These are phyloP conservation scores for Aplysina aerophoba DNA, from an alignment of 37 sponge, comb jelly and placozoan species.

Conservation along the genomic window DNA sequence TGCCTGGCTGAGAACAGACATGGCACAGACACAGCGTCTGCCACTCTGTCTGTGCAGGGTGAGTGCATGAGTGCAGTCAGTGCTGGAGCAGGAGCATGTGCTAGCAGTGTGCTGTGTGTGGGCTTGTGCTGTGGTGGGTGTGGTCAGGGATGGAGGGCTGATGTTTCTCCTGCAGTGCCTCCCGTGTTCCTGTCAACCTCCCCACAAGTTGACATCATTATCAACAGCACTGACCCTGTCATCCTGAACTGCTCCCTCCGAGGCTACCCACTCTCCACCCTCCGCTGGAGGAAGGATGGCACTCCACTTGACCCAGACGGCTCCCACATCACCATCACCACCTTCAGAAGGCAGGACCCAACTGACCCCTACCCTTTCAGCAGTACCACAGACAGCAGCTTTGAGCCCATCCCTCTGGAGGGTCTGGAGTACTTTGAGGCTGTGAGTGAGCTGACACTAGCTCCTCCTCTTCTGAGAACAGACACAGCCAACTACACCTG, in stretches of 20 bases:
- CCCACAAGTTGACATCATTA: background rate
- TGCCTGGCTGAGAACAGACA: too few relatives aligned
- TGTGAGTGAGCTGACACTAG: constrained; percentile 44
- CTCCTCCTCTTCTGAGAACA: constrained; percentile 29
- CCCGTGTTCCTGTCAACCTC: constrained; percentile 1
- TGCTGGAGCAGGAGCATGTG: too few relatives aligned
- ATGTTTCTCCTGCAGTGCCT: background rate
- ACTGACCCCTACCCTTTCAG: background rate
- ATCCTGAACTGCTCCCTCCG: background rate
- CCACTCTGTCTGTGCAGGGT: too few relatives aligned
- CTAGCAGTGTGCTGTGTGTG: too few relatives aligned
- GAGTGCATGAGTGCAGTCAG: too few relatives aligned
- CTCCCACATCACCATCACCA: background rate
- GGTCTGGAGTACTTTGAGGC: constrained; percentile 33
- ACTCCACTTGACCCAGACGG: background rate
- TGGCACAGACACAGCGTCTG: too few relatives aligned
- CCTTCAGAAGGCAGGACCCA: background rate
- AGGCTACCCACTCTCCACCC: background rate
- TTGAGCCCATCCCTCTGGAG: background rate
- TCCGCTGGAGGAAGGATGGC: background rate
- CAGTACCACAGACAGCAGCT: background rate
- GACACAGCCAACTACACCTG: constrained; percentile 78
- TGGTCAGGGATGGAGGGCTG: background rate
- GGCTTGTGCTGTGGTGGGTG: too few relatives aligned
- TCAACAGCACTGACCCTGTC: background rate